Evolutionary conservation across 2,113 vertebrate genomes (phyloP).

Genomic region (Oryzias woworae): DNA sequence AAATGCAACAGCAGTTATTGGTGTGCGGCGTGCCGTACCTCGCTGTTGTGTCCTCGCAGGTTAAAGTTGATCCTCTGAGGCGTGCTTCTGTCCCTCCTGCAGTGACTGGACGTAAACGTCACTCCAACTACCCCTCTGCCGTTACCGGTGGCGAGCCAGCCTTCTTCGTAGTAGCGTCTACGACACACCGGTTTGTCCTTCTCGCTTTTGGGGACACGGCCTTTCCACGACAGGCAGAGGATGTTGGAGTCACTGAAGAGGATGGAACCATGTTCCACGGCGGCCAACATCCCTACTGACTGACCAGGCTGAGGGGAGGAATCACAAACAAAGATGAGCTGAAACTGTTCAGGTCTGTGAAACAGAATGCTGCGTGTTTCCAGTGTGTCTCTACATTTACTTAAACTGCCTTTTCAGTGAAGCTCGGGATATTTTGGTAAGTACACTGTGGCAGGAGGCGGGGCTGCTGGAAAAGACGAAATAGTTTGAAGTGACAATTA

Average conservation of each 20-base stretch:
- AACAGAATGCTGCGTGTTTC: slow-evolving; percentile 9
- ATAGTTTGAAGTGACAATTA: slow-evolving; percentile 14
- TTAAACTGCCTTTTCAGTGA: slow-evolving; percentile 22
- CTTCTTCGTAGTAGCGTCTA: slow-evolving; percentile 95
- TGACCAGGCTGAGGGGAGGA: slow-evolving; percentile 68
- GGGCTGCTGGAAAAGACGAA: slow-evolving; percentile 17
- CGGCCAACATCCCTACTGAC: slow-evolving; percentile 95
- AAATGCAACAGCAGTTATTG: background rate
- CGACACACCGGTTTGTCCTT: slow-evolving; percentile 98
- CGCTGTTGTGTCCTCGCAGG: slow-evolving; percentile 96
- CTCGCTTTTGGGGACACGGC: slow-evolving; percentile 96
- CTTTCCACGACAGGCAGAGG: slow-evolving; percentile 99
- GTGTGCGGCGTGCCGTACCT: slow-evolving; percentile 76
- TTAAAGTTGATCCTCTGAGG: slow-evolving; percentile 99
- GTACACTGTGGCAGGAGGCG: slow-evolving; percentile 5
- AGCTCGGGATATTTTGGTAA: slow-evolving; percentile 23
- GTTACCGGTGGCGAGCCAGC: slow-evolving; percentile 97
- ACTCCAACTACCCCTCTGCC: slow-evolving; percentile 96
- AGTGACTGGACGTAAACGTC: slow-evolving; percentile 97
- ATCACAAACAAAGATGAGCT: background rate
- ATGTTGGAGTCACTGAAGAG: slow-evolving; percentile 99
- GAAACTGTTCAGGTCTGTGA: background rate
- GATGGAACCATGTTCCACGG: slow-evolving; percentile 97
- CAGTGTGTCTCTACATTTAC: slow-evolving; percentile 18
- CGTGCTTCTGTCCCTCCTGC: slow-evolving; percentile 90